Evolutionary conservation across 1,140 invertebrate genomes (phyloP), one percentile per base, ranked within the genome.

Genomic region (Scaptomyza pallida): DNA sequence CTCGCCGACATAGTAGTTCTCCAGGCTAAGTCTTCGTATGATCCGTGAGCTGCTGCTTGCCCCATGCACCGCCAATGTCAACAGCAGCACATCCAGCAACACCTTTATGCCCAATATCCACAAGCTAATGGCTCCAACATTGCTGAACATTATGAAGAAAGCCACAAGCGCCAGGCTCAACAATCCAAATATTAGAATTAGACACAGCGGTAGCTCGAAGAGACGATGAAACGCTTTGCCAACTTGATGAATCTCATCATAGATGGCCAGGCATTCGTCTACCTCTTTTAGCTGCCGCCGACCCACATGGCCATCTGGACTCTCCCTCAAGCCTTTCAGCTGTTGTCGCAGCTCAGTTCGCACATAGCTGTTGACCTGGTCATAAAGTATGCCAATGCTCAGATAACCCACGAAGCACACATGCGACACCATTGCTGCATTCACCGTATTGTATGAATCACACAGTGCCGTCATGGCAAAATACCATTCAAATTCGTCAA

Each of bases 391-490:
- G 0, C 62, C 81, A 3, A 86, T 16, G 41, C 74, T 88, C 0
- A 86, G 71, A 15, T 81, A 86, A 12, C 51, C 70, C 44, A 86
- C 37, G 10, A 78, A 81, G 13, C 62, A 62, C 3, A 75, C 13
- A 17, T 86, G 41, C 40, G 48, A 17, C 0, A 88, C 43, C 37
- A 86, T 59, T 2, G 48, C 33, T 5, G 55, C 37, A 9, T 60
- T 47, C 6, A 75, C 19, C 10, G 45, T 64, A 1, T 19, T 61
- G 13, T 75, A 72, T 0, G 61, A 17, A 44, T 78, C 61, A 0
- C 37, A 23, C 0, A 78, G 0, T 0, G 16, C 6, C 0, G 4
- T 3, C 2, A 64, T 19, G 6, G 10, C 21, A 12, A 8, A 10
- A 6, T 5, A 5, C 2, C 17, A 5, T 17, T 12, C 1, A 9